Base-by-base conservation (phyloP, 2,797 vertebrate genomes). In the Amniataba percoides region DNA sequence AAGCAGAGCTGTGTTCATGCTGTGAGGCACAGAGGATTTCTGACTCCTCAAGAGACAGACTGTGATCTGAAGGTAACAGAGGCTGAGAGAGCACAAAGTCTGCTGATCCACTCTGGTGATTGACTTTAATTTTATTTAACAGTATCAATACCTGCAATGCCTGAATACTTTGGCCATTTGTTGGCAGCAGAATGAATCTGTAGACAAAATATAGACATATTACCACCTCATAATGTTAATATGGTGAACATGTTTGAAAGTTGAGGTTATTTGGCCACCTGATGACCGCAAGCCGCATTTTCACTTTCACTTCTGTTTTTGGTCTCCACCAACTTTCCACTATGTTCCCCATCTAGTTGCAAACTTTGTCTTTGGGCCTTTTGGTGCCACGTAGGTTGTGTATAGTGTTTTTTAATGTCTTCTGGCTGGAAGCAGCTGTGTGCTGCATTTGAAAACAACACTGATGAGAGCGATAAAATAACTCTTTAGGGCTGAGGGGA, bases 21-120 rank as follows among this genome's bases (percentile, higher is more conserved):
- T 86, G 83, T 78, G 84, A 76, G 48, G 63, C 83, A 68, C 51
- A 66, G 77, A 82, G 58, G 71, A 85, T 85, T 87, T 69, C 83
- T 81, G 72, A 63, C 79, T 74, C 55, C 86, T 79, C 78, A 71
- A 65, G 80, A 86, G 77, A 82, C 84, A 16, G 55, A 61, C 78
- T 92, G 87, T 90, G 84, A 89, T 88, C 66, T 67, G 34, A 67
- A 74, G 73, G 80, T 64, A 60, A 88, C 87, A 69, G 78, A 66
- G 72, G 69, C 81, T 63, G 77, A 59, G 82, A 83, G 76, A 53
- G 66, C 52, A 36, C 53, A 81, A 21, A 57, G 63, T 78, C 58
- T 43, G 34, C 72, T 58, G 61, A 88, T 84, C 71, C 67, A 53
- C 57, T 55, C 57, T 66, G 77, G 42, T 63, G 7, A 64, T 3